Evolutionary conservation across 2,888 invertebrate genomes (phyloP).

Genomic region (Drosophila diplacantha): DNA sequence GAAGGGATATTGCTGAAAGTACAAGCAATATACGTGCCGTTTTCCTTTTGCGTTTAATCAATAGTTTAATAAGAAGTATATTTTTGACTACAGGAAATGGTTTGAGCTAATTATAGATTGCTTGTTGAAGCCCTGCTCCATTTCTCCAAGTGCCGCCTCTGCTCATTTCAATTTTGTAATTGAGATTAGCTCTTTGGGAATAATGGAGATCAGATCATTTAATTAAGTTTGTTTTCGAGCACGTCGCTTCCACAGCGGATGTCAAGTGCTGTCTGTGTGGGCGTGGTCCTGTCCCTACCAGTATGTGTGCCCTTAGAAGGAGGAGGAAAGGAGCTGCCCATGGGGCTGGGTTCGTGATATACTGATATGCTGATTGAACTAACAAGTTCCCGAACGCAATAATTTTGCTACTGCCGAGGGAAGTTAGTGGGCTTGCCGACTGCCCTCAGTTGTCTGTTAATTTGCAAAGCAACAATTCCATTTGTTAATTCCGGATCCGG

Average conservation of each 20-base stretch:
- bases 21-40: neutral
- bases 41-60: neutral
- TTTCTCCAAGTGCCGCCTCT: slow-evolving; percentile 38
- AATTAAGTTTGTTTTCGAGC: slow-evolving; percentile 75
- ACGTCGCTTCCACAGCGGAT: slow-evolving; percentile 49
- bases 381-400: slow-evolving; percentile 58
- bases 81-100: neutral
- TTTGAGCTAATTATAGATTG: no score
- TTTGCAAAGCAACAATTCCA: slow-evolving; percentile 56
- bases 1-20: neutral
- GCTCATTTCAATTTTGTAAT: slow-evolving; percentile 76
- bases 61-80: neutral
- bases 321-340: neutral
- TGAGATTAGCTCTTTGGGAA: slow-evolving; percentile 74
- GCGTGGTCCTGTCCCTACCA: slow-evolving; percentile 20
- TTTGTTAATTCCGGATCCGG: slow-evolving; percentile 43
- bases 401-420: slow-evolving; percentile 48
- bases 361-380: slow-evolving; percentile 60
- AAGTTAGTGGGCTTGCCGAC: slow-evolving; percentile 20
- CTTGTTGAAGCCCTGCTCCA: no score
- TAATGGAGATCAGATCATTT: slow-evolving; percentile 76
- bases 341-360: slow-evolving; percentile 11
- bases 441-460: slow-evolving; percentile 56
- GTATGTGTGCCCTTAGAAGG: neutral
- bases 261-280: slow-evolving; percentile 49